Evolutionary conservation across 2,888 invertebrate genomes (phyloP), one percentile per base, ranked within the genome.

Genomic region (Pilophorus perplexus): DNA sequence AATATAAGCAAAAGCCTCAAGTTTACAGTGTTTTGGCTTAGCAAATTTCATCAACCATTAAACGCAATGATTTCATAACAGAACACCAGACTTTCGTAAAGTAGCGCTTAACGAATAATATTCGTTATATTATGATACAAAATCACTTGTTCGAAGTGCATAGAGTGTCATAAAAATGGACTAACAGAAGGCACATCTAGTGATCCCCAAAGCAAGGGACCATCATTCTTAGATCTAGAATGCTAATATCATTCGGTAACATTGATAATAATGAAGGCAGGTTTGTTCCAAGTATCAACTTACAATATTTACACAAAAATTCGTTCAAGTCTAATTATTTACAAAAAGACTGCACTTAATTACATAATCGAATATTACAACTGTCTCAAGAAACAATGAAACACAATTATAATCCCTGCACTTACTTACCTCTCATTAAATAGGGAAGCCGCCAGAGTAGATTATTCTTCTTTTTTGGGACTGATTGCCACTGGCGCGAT

Each of bases 401-500:
- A n/a, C n/a, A n/a, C n/a, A n/a, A n/a, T n/a, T n/a, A n/a, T n/a
- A n/a, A n/a, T n/a, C n/a, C n/a, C n/a, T n/a, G n/a, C n/a, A n/a
- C n/a, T n/a, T n/a, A n/a, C n/a, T n/a, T n/a, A n/a, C n/a, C n/a
- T n/a, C n/a, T n/a, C n/a, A n/a, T n/a, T n/a, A n/a, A n/a, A n/a
- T n/a, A n/a, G n/a, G n/a, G n/a, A n/a, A n/a, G n/a, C n/a, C n/a
- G n/a, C n/a, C n/a, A n/a, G n/a, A n/a, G n/a, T n/a, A n/a, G 6
- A 33, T 33, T 33, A 59, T 8, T 59, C 59, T 22, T 59, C 59
- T 40, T 59, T 59, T 2, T 42, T 22, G 14, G 48, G 20, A 20
- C 18, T 20, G 10, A 18, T 23, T 28, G 8, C 46, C 4, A 46
- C 27, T 4, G 66, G 67, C 48, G 73, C 85, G 68, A 91, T 86